phyloP scores from a whole-genome alignment of 2,888 invertebrate species.

The Scelioninae gen. 1 region DNA sequence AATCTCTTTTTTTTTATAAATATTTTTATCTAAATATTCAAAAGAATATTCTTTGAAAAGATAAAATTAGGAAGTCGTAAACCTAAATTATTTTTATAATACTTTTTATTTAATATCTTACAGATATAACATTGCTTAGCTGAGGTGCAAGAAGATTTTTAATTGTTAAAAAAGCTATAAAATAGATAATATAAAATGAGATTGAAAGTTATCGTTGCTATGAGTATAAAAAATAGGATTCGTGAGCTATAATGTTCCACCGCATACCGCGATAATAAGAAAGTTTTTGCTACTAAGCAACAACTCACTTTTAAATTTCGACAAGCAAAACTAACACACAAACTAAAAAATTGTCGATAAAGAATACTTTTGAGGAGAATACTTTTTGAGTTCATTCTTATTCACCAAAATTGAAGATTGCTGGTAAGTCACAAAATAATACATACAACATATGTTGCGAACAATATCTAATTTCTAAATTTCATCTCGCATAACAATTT shows the following conservation, averaged over 20 bases:
- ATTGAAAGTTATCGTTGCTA: not conserved
- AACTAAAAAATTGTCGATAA: constrained; percentile 6
- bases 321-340: constrained; percentile 1
- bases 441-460: too few relatives aligned
- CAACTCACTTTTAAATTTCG: not conserved
- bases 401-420: not conserved
- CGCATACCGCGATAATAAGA: constrained; percentile 1
- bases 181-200: constrained; percentile 1
- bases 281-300: not conserved
- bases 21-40: too few relatives aligned
- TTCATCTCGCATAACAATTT: too few relatives aligned
- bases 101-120: constrained; percentile 3
- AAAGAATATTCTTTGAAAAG: too few relatives aligned
- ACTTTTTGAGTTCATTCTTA: constrained; percentile 6
- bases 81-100: not conserved
- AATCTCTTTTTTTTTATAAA: too few relatives aligned
- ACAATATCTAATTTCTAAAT: too few relatives aligned
- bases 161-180: not conserved
- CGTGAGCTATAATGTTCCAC: not conserved
- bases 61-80: too few relatives aligned
- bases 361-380: not conserved
- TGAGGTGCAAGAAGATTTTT: not conserved
- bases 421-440: constrained; percentile 5
- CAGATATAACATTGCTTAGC: constrained; percentile 9
- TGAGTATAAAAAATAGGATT: constrained; percentile 5